phyloP scores from a whole-genome alignment of 2,888 invertebrate genomes.

The Brenthis ino region DNA sequence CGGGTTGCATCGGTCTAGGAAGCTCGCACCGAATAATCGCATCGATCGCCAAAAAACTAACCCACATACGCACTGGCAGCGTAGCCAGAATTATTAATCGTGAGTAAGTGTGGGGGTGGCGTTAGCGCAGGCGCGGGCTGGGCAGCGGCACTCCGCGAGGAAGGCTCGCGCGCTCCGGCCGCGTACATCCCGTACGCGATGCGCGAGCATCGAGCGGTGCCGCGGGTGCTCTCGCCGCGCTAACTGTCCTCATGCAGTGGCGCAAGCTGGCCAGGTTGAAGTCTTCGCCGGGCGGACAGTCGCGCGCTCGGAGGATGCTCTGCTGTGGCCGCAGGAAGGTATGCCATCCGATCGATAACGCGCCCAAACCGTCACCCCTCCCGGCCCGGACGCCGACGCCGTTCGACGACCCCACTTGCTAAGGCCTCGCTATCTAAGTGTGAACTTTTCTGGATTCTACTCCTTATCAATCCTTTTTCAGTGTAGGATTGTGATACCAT shows the following conservation, averaged over 20 bases:
- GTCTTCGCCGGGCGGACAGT: slow-evolving; percentile 85
- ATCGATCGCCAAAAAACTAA: slow-evolving; percentile 83
- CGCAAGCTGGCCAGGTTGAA: slow-evolving; percentile 91
- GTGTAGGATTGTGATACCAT: not conserved
- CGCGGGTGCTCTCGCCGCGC: slow-evolving; percentile 82
- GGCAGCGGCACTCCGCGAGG: slow-evolving; percentile 76
- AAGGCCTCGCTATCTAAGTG: slow-evolving; percentile 58
- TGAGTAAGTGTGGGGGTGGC: slow-evolving; percentile 70
- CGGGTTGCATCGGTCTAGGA: slow-evolving; percentile 70
- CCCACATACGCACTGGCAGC: slow-evolving; percentile 82
- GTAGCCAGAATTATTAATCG: slow-evolving; percentile 82
- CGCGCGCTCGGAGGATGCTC: slow-evolving; percentile 94
- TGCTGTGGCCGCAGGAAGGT: slow-evolving; percentile 98
- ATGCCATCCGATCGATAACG: slow-evolving; percentile 80
- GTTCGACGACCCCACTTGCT: slow-evolving; percentile 77
- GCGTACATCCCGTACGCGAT: slow-evolving; percentile 69
- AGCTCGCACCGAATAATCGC: slow-evolving; percentile 76
- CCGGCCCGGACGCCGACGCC: slow-evolving; percentile 77
- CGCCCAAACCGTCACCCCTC: slow-evolving; percentile 79
- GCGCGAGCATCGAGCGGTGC: slow-evolving; percentile 70
- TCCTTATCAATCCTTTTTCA: slow-evolving; percentile 20
- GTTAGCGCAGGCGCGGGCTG: slow-evolving; percentile 63
- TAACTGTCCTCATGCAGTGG: slow-evolving; percentile 91
- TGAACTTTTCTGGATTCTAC: slow-evolving; percentile 40
- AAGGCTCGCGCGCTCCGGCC: slow-evolving; percentile 78